These are phyloP conservation scores for Scytalopus superciliaris DNA, from an alignment of 2,113 vertebrate species.

Conservation along the genomic window DNA sequence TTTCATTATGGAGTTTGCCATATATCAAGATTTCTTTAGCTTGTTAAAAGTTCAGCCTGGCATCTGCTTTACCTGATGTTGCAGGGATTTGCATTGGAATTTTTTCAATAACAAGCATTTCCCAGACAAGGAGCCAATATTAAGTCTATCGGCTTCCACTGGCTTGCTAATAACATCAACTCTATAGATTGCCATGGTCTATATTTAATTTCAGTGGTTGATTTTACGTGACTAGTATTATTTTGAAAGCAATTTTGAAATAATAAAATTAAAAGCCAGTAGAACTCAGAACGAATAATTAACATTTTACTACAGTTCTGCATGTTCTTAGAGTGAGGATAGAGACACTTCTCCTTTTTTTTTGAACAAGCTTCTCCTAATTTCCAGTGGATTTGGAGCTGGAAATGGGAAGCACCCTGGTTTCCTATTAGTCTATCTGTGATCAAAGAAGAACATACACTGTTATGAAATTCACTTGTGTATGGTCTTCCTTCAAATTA, in stretches of 20 bases:
- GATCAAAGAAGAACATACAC: not conserved
- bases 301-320: not conserved
- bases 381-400: not conserved
- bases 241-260: not conserved
- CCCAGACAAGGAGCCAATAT: not conserved
- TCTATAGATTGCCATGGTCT: not conserved
- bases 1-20: not conserved
- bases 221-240: not conserved
- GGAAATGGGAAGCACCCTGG: not conserved
- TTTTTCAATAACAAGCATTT: not conserved
- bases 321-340: not conserved
- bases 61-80: not conserved
- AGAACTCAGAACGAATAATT: not conserved
- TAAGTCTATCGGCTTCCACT: not conserved
- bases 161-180: not conserved
- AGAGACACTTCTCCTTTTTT: not conserved
- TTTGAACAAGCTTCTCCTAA: not conserved
- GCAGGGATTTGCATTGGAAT: not conserved
- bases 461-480: not conserved
- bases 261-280: not conserved
- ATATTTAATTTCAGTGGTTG: not conserved
- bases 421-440: not conserved
- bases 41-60: not conserved
- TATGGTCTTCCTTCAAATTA: not conserved
- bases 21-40: not conserved